Evolutionary conservation across 64 coral and sea anemone species (phyloP), one percentile per base, ranked within the genome.

Genomic region (Anthopleura sola): DNA sequence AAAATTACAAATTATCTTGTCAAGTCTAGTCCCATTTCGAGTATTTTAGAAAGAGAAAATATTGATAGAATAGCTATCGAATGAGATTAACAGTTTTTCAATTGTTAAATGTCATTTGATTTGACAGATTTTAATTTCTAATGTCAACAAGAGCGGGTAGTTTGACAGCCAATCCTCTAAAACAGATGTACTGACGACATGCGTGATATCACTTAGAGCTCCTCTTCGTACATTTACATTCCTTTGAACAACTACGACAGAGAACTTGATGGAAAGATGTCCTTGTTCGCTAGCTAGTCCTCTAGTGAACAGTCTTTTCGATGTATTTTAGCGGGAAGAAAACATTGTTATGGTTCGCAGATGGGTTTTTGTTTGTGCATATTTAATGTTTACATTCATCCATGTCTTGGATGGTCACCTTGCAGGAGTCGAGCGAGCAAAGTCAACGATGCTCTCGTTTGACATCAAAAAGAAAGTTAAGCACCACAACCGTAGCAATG

Each of bases 381-480:
- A 79, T 79, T 79, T 79, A 79, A 79, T 79, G 39, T 44, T 79
- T 44, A 18, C 39, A 6, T 38, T 44, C 19, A 1, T 38, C 24
- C 16, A 47, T 48, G 10, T n/a, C 24, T n/a, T 71, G 66, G 66
- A 71, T 5, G 14, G 66, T 32, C 66, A 71, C 12, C 66, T 71
- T 71, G 66, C 66, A 71, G 76, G 76, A 47, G 76, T 34, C 31
- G 75, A 79, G 19, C 75, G 76, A 12, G 90, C 90, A 54, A 88
- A 77, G 74, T 88, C 93, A 20, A 86, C 86, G 6, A 77, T 60
- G 26, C 44, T 91, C 74, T 95, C 93, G 19, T 88, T 95, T 48
- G 86, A 91, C 75, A 53, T 95, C 38, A 78, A 81, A 57, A 85
- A 88, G 53, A 95, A 95, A 64, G 68, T 91, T 7, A 95, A 95